phyloP scores from a whole-genome alignment of 2,113 vertebrate genomes.

The Daboia siamensis region DNA sequence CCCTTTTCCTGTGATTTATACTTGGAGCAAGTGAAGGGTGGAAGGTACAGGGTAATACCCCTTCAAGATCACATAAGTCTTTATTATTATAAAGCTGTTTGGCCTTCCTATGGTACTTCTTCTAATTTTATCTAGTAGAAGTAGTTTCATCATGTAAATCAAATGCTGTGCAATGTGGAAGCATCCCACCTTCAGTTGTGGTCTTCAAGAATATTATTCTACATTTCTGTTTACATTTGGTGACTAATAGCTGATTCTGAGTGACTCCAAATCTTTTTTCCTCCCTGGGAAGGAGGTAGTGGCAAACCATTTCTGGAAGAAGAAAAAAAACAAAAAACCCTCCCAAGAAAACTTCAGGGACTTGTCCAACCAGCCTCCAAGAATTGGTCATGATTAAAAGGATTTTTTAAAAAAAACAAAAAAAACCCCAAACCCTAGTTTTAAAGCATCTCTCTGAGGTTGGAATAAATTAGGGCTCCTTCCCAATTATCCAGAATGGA shows the following conservation, averaged over 20 bases:
- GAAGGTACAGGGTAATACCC: slow-evolving; percentile 56
- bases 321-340: too few species aligned
- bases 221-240: background rate
- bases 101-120: slow-evolving; percentile 39
- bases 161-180: slow-evolving; percentile 52
- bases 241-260: background rate
- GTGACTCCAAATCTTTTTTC: background rate
- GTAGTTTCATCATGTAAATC: slow-evolving; percentile 58
- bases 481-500: background rate
- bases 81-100: slow-evolving; percentile 41
- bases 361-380: background rate
- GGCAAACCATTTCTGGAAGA: background rate
- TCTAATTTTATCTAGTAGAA: slow-evolving; percentile 37
- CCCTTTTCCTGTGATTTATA: slow-evolving; percentile 56
- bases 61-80: slow-evolving; percentile 57
- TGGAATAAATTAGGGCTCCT: background rate
- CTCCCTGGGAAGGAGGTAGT: background rate
- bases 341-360: background rate
- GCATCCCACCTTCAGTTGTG: slow-evolving; percentile 53
- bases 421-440: background rate
- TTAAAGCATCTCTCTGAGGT: background rate
- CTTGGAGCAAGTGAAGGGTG: slow-evolving; percentile 42
- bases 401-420: too few species aligned
- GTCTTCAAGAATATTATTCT: slow-evolving; percentile 50
- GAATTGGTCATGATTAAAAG: background rate